Base-by-base conservation (phyloP, 2,797 vertebrate species). In the Cottoperca gobio region DNA sequence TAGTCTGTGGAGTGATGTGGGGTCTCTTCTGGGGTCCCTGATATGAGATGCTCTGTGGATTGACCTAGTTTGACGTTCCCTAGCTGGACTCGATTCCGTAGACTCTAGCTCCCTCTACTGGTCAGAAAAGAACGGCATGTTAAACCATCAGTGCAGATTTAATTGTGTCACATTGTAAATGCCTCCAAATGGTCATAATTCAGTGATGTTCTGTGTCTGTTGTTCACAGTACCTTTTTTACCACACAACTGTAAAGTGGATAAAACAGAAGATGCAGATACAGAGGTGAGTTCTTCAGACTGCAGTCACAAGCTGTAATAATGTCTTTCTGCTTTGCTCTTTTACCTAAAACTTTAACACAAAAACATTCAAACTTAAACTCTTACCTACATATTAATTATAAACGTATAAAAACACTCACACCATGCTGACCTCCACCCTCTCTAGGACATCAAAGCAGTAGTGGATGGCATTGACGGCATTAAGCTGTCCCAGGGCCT, bases 401-500 rank as follows among this genome's bases (percentile, higher is more conserved):
- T 31, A 31, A 31, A 2, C 14, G 10, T 10, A 6, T 60, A 12
- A 7, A 6, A 28, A 2, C 17, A 40, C 19, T 55, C 16, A 46
- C 46, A 8, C 2, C 26, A 4, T 7, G 35, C 11, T 24, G 33
- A 26, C 9, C 49, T 77, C 14, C 19, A 0, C 12, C 24, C 10
- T 23, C 68, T 60, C 6, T 53, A 99, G 97, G 97, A 97, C 87
- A 94, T 99, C 76, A 97, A 97, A 80, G 95, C 96, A 2, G 97
- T 99, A 63, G 97, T 99, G 74, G 97, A 99, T 8, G 97, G 97
- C 37, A 96, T 99, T 54, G 97, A 97, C 37, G 96, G 96, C 62
- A 97, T 99, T 81, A 98, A 98, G 91, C 95, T 99, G 89, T 97
- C 97, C 73, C 97, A 96, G 92, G 97, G 96, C 57, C 92, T 98